Base-by-base conservation (phyloP, 2,113 vertebrate species). In the Saiga tatarica region DNA sequence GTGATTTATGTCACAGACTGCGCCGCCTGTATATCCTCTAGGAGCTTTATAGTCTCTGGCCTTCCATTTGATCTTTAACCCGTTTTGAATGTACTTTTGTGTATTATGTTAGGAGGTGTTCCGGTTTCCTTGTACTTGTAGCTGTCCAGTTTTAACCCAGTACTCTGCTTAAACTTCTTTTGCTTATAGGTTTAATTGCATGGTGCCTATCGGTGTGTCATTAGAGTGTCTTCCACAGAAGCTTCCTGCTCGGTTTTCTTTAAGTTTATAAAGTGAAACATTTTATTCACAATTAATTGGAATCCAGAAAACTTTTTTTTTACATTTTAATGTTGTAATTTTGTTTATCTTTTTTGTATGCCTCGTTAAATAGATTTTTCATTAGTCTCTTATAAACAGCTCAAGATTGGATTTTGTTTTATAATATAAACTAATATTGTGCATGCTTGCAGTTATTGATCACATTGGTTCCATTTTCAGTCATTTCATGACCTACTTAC, bases 281-380 rank as follows among this genome's bases (percentile, higher is more conserved):
- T 52, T 74, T 74, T 74, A 82, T 19, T 10, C 64, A 89, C 45
- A 52, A 79, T 71, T 89, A 79, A 28, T 67, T 76, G 30, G 12
- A 85, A 85, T 93, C 28, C 26, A n/a, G 50, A 28, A 62, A 67
- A 39, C 16, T 71, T 30, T 47, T 30, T 28, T 39, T 74, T 82
- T 64, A 33, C 15, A 89, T 84, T 67, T 95, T n/a, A 97, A 52
- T 92, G 64, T 83, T 76, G 62, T 92, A 87, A 82, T 26, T 89
- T 74, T 71, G 6, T 7, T 79, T 15, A 42, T 64, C 7, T 11
- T 78, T 84, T 92, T 57, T 42, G 7, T 84, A 39, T 67, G 17
- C 64, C 26, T 95, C 11, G 39, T 15, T 85, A 79, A 89, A 89
- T 89, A 42, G 50, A 42, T 67, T 95, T 97, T 92, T 84, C 39